A percentile compares a stretch with the other conserved stretches of the same genome.
Conservation (phyloP, 2,888 invertebrate species). For the Pocota personata region DNA sequence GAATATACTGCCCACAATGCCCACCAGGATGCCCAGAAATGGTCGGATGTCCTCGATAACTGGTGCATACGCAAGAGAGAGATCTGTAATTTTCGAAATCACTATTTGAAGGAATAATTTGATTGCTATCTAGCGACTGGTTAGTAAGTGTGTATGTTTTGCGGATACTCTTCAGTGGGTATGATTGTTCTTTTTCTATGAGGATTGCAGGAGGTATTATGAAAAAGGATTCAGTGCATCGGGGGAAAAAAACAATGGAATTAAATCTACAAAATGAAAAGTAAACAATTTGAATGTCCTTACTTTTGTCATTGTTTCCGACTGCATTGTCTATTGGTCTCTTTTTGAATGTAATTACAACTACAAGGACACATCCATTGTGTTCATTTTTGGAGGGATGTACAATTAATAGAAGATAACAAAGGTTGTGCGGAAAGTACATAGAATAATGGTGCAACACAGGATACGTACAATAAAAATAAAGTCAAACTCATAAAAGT, state of each 20-base stretch:
- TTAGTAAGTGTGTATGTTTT: not conserved
- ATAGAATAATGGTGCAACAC: slow-evolving; percentile 59
- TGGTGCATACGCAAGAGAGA: slow-evolving; percentile 82
- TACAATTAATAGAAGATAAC: slow-evolving; percentile 66
- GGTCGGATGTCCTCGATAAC: slow-evolving; percentile 84
- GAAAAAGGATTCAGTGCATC: not conserved
- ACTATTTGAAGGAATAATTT: slow-evolving; percentile 72
- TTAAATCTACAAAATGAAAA: slow-evolving; percentile 20
- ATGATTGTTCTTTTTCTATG: not conserved
- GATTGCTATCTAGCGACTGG: slow-evolving; percentile 20
- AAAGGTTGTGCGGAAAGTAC: slow-evolving; percentile 69
- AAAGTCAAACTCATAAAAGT: slow-evolving; percentile 47
- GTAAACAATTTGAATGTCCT: slow-evolving; percentile 55
- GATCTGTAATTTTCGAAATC: slow-evolving; percentile 77
- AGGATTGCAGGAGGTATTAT: not conserved
- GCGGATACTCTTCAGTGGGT: not conserved
- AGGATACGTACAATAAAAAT: slow-evolving; percentile 39
- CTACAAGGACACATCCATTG: slow-evolving; percentile 76
- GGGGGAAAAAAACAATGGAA: slow-evolving; percentile 1
- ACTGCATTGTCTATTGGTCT: slow-evolving; percentile 62
- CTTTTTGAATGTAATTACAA: slow-evolving; percentile 80
- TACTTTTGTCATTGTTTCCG: slow-evolving; percentile 66
- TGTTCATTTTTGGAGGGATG: slow-evolving; percentile 6
- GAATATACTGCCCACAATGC: slow-evolving; percentile 84
- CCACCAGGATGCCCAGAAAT: slow-evolving; percentile 84